Evolutionary conservation across 2,888 invertebrate genomes (phyloP), one percentile per base, ranked within the genome.

Genomic region (Machimus rusticus): DNA sequence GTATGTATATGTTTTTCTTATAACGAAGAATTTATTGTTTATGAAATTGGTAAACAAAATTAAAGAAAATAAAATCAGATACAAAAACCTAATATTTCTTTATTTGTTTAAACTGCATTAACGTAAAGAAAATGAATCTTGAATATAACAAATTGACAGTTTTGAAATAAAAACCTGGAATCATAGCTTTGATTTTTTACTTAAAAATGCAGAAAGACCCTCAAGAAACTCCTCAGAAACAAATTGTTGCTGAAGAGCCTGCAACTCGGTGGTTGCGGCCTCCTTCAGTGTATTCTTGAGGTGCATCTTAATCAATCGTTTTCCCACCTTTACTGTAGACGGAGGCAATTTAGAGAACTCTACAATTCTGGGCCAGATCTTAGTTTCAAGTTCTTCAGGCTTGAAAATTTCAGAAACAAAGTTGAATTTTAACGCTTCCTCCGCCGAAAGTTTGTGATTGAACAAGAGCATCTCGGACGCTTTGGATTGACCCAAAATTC

Each of bases 331-430:
- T 16, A 86, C 34, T 39, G 86, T 39, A 74, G 92, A 90, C 81
- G 91, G 89, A 14, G 96, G 95, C 89, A 94, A 91, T 88, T 93
- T 90, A 91, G 95, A 93, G 90, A 94, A 93, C 90, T 94, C 93
- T 39, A 92, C 93, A 89, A 94, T 94, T 91, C 93, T 94, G 88
- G 93, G 93, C 94, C 94, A 95, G 46, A 95, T 94, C 90, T 94
- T 93, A 90, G 91, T 93, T 84, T 95, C 93, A 85, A 96, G 92
- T 84, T 95, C 93, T 31, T 94, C 93, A 57, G 94, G 93, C 88
- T 96, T 96, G 90, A 96, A 96, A 16, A 99, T 93, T 91, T 96
- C 94, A 14, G 97, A 96, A 0, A 99, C 95, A 87, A 99, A 95
- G 37, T 97, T 96, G 90, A 94, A 94, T 74, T 95, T 93, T 81